Base-by-base conservation (phyloP, 1,140 invertebrate species). In the Hyphantria cunea region DNA sequence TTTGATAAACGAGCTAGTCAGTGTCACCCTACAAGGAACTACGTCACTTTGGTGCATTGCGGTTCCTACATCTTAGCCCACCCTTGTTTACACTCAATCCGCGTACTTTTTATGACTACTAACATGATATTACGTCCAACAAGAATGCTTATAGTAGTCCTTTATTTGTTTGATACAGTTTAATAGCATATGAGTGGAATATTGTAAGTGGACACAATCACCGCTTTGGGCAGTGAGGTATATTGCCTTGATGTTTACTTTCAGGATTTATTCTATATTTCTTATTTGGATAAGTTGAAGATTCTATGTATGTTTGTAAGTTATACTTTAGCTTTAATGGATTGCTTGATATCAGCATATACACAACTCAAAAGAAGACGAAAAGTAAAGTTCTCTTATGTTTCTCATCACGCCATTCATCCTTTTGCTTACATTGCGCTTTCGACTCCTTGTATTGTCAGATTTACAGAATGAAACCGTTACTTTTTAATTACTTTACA, bases 41-140 rank as follows among this genome's bases (percentile, higher is more conserved):
- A 78, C 78, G 85, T 87, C 85, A 89, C 72, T 85, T 86, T 88
- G 84, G 85, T 90, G 85, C 87, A 90, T 80, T 90, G 87, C 85
- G 87, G 85, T 78, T 66, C 61, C 56, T 74, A 82, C 78, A 81
- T 83, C 72, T 74, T 68, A 79, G 72, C 76, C 74, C 71, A 70
- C 86, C 83, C 83, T 80, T 87, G 84, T 86, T 86, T 85, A 84
- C 84, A 84, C 74, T 75, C 70, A 71, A 76, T 82, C 68, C 76
- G 70, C 74, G 71, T 80, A 86, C 74, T 80, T 86, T 85, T 87
- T 87, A 89, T 80, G 80, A 82, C 76, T 82, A 82, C 76, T 80
- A 81, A 80, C 75, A 66, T 64, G 50, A 80, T 77, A 80, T 82
- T 79, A 81, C 65, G 75, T 78, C 72, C 71, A 54, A 78, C 70